A percentile compares a stretch with the other conserved stretches of the same genome.
These are phyloP conservation scores for Antheraea yamamai DNA, from an alignment of 2,888 invertebrate species.

Conservation along the genomic window DNA sequence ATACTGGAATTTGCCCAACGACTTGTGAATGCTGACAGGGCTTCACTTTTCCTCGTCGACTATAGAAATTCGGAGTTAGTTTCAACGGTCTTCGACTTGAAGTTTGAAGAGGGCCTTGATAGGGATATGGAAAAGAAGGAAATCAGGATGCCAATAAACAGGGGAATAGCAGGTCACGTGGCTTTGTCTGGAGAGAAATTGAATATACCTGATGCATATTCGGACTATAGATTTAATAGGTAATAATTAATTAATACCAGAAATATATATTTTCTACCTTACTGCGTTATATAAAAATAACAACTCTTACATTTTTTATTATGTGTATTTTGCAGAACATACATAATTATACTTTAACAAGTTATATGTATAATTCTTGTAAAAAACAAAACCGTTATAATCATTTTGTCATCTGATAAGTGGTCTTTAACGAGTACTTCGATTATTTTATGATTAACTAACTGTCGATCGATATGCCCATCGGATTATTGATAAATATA, in stretches of 20 bases:
- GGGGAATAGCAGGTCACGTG: conserved; percentile 92
- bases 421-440: background rate
- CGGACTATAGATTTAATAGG: conserved; percentile 88
- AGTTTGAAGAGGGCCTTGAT: conserved; percentile 51
- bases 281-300: background rate
- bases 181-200: conserved; percentile 90
- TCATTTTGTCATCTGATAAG: background rate
- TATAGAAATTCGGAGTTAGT: conserved; percentile 87
- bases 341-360: no score
- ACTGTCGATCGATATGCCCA: background rate
- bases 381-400: background rate
- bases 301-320: background rate
- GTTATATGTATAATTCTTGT: background rate
- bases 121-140: conserved; percentile 70
- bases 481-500: background rate
- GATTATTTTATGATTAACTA: background rate
- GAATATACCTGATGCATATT: conserved; percentile 92
- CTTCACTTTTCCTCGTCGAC: conserved; percentile 91
- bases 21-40: conserved; percentile 91
- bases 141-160: conserved; percentile 87
- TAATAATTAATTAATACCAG: conserved; percentile 28
- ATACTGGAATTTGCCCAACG: conserved; percentile 92
- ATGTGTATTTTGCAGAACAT: no score
- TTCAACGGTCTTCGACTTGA: conserved; percentile 90
- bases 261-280: background rate